Conservation (phyloP, 2,797 vertebrate genomes). For the Babyrousa celebensis region DNA sequence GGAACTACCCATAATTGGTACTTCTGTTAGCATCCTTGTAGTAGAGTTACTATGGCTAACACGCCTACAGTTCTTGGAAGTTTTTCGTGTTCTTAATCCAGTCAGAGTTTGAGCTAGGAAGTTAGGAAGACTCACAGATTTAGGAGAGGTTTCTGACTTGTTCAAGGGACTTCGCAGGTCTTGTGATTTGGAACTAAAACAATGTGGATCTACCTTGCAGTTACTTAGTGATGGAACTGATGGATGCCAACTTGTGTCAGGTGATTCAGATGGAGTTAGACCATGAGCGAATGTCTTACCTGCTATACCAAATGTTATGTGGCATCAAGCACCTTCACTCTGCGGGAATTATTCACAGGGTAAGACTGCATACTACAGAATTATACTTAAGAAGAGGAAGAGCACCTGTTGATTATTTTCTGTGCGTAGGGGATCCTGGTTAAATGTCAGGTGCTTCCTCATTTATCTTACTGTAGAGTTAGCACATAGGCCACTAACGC, state of each 20-base stretch:
- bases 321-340: constrained; percentile 99
- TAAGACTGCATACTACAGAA: constrained; percentile 87
- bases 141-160: neutral
- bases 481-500: neutral
- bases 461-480: neutral
- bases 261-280: constrained; percentile 99
- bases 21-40: neutral
- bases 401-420: neutral
- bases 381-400: neutral
- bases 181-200: constrained; percentile 74
- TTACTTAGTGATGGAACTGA: constrained; percentile 99
- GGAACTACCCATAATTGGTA: neutral
- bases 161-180: neutral
- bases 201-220: constrained; percentile 89
- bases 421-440: neutral
- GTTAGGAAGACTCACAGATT: neutral
- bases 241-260: constrained; percentile 99
- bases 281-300: constrained; percentile 99
- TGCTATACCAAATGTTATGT: constrained; percentile 99
- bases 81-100: neutral
- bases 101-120: neutral
- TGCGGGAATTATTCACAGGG: constrained; percentile 99
- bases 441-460: neutral
- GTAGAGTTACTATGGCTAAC: neutral
- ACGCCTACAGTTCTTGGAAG: neutral